Evolutionary conservation across 2,113 vertebrate species (phyloP).

Genomic region (Siniperca chuatsi): DNA sequence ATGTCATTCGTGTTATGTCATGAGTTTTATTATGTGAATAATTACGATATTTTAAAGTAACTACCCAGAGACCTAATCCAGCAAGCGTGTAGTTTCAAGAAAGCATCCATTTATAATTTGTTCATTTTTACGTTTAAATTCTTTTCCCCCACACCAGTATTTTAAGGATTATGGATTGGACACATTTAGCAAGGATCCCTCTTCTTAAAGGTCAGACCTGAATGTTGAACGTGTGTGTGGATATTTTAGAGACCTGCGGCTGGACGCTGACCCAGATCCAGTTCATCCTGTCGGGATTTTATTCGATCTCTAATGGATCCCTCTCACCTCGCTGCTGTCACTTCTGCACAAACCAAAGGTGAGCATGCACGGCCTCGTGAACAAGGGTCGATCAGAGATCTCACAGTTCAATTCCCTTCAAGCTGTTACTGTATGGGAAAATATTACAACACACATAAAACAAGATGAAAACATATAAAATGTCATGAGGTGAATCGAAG

Average conservation of each 20-base stretch:
- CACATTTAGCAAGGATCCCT: background rate
- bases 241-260: background rate
- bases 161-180: background rate
- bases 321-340: background rate
- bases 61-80: background rate
- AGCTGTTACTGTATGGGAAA: background rate
- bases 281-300: background rate
- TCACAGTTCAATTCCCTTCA: background rate
- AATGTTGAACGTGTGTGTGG: background rate
- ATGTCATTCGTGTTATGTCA: background rate
- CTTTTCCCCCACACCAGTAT: background rate
- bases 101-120: background rate
- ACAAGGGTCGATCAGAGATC: background rate
- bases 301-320: slow-evolving; percentile 6
- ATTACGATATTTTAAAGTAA: background rate
- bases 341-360: slow-evolving; percentile 1
- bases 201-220: background rate
- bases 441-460: background rate
- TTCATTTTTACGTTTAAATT: background rate
- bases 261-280: background rate
- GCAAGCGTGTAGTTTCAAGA: background rate
- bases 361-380: background rate
- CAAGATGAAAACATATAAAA: background rate
- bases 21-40: background rate
- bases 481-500: background rate